Evolutionary conservation across 1,140 invertebrate species (phyloP), one percentile per base, ranked within the genome.

Genomic region (Polypedilum vanderplanki): DNA sequence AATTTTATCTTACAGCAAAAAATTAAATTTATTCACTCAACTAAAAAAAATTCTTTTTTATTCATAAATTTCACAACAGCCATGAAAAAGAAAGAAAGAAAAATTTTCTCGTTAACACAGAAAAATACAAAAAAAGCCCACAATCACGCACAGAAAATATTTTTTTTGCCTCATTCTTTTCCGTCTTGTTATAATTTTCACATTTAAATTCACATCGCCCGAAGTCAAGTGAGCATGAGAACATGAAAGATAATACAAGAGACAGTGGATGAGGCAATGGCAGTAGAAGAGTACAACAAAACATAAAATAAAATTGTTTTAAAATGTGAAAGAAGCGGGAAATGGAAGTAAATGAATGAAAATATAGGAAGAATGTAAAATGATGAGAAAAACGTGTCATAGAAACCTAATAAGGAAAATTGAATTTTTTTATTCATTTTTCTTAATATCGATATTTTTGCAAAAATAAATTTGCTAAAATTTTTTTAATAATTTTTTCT

Each of bases 351-450:
- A 57, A 57, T 4, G 8, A 57, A 4, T n/a, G 8, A 57, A 12
- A 57, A 57, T n/a, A n/a, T n/a, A 15, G 12, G 12, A 12, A 2
- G 41, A 15, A 57, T n/a, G n/a, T 57, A 15, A 15, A 57, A 57
- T 57, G 46, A 57, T 57, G 46, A 57, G 3, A 57, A n/a, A n/a
- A 57, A 57, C 46, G 46, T 57, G 46, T n/a, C n/a, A n/a, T 57
- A 12, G 41, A 12, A 12, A 3, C 8, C 9, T 9, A 12, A 46
- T 46, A 46, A 46, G 41, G 41, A 41, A 46, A 46, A 4, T 4
- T 46, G 8, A 46, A 46, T 15, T 46, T 4, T 3, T 2, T 2
- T 1, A 8, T 46, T 4, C 8, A 46, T 1, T 3, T 41, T 41
- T 7, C 40, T 41, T 41, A 41, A 41, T 10, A 41, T 41, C 40